Evolutionary conservation across 1,140 invertebrate genomes (phyloP), one percentile per base, ranked within the genome.

Genomic region (Drosophila mayri): DNA sequence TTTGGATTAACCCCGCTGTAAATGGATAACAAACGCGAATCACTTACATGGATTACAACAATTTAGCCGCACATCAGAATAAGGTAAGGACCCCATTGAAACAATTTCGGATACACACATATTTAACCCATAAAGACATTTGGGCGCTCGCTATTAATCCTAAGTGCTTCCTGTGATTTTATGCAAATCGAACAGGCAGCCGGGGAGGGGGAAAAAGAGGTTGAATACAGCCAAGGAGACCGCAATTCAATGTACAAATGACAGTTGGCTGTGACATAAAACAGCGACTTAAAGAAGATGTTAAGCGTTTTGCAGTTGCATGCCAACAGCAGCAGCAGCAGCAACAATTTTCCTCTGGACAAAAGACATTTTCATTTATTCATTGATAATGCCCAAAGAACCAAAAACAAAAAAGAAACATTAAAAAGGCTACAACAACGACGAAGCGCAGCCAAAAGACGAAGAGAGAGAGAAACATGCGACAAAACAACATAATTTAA

Each of bases 401-500:
- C 62, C 44, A 37, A 50, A 49, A 14, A 30, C 22, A 54, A 52
- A 35, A 43, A 75, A 22, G 12, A 44, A 62, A 40, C 73, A 37
- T 40, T 44, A 66, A 44, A 10, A 54, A 43, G 59, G 40, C 47
- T 59, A 10, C 58, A 63, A 61, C 73, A 57, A 80, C 81, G 66
- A 77, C 72, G 81, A 68, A 80, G 70, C 58, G 44, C 78, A 78
- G 52, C 54, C 49, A 67, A 68, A 60, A 64, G 76, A 79, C 76
- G 68, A 60, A 72, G 81, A 85, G 79, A 37, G 79, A 37, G 28
- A 35, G 28, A 91, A 91, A 91, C 81, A 91, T 91, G 90, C 88
- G 88, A 91, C 90, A 90, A 91, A 91, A 91, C 90, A 91, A 91
- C 90, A 90, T 91, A 91, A 91, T 86, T 91, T 86, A 91, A 91